Percentiles rank a stretch among this genome's conserved stretches.
Evolutionary conservation across 2,113 vertebrate species (phyloP).

Genomic region (Ascaphus truei): DNA sequence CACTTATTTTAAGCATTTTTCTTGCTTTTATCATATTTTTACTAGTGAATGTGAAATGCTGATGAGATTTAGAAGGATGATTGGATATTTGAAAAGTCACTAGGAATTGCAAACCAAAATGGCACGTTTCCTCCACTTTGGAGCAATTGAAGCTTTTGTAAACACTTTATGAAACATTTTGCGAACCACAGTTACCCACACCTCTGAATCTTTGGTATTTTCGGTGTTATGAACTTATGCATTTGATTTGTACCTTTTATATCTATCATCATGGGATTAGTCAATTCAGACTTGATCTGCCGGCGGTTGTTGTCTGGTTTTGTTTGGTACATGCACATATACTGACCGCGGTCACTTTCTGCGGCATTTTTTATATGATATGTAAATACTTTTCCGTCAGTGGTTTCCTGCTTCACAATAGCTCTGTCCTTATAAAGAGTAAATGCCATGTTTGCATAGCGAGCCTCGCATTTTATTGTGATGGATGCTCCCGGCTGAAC

Average conservation of each 20-base stretch:
- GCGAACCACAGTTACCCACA: too few species aligned
- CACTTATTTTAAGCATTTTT: too few species aligned
- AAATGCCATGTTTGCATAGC: background rate
- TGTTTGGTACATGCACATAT: background rate
- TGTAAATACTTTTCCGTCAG: background rate
- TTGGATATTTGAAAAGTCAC: too few species aligned
- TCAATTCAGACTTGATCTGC: background rate
- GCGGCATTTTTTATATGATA: background rate
- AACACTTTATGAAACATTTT: too few species aligned
- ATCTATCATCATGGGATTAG: background rate
- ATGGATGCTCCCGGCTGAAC: background rate
- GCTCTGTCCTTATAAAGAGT: background rate
- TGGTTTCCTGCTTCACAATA: background rate
- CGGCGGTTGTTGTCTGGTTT: background rate
- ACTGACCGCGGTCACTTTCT: background rate
- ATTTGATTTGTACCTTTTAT: constrained; percentile 5
- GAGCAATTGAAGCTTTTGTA: too few species aligned
- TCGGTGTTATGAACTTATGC: too few species aligned
- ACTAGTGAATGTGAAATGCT: too few species aligned
- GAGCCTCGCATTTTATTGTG: background rate
- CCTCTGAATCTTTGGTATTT: too few species aligned
- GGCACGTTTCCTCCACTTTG: too few species aligned
- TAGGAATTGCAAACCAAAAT: too few species aligned
- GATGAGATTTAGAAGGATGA: too few species aligned
- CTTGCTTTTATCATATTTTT: too few species aligned